phyloP scores from a whole-genome alignment of 2,888 invertebrate genomes.

The Drosophila greeni region DNA sequence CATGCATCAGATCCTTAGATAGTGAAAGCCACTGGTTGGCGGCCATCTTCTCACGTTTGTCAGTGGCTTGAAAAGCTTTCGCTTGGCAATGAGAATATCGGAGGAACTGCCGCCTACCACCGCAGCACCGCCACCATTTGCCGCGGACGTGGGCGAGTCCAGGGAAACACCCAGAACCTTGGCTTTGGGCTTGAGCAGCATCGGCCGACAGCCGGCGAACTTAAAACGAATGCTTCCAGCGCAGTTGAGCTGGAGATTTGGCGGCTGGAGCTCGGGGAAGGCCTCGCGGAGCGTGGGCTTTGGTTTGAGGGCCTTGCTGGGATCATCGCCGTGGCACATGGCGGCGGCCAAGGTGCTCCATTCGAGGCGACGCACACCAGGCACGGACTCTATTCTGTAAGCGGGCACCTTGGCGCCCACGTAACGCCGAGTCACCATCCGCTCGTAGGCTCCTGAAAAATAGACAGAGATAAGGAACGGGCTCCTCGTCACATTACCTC shows the following conservation, averaged over 20 bases:
- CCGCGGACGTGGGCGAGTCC: constrained; percentile 45
- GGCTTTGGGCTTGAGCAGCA: constrained; percentile 70
- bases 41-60: constrained; percentile 69
- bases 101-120: constrained; percentile 47
- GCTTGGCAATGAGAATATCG: constrained; percentile 75
- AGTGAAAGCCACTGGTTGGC: constrained; percentile 71
- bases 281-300: constrained; percentile 64
- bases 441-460: constrained; percentile 66
- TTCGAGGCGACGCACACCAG: constrained; percentile 72
- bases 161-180: constrained; percentile 17
- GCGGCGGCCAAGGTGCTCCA: constrained; percentile 73
- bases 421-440: constrained; percentile 60
- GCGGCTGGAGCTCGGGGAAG: constrained; percentile 66
- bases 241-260: constrained; percentile 71
- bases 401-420: constrained; percentile 57
- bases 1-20: constrained; percentile 59
- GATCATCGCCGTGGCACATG: constrained; percentile 76
- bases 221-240: constrained; percentile 76
- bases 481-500: accelerated
- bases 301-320: constrained; percentile 67
- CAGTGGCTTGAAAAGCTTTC: constrained; percentile 76
- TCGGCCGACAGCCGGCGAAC: constrained; percentile 76
- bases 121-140: constrained; percentile 46
- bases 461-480: neutral
- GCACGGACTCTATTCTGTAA: constrained; percentile 70